Evolutionary conservation across 2,113 vertebrate species (phyloP).

Genomic region (Scortum barcoo): DNA sequence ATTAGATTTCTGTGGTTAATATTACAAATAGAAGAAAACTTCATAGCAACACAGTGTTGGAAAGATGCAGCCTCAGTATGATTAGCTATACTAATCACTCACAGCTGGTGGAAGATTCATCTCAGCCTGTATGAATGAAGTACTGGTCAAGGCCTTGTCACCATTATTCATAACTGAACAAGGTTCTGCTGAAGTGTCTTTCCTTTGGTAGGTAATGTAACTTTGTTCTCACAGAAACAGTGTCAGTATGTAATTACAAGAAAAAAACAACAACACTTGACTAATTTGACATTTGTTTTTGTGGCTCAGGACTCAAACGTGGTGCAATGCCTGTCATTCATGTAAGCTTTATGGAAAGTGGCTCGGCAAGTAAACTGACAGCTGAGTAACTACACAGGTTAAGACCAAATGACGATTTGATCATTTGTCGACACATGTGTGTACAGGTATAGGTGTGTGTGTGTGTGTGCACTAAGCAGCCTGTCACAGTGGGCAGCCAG

Average conservation of each 20-base stretch:
- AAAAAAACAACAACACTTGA: neutral
- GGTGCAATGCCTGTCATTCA: neutral
- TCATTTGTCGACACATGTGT: neutral
- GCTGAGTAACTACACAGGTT: neutral
- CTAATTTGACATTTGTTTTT: neutral
- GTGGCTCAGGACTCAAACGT: neutral
- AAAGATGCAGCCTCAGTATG: neutral
- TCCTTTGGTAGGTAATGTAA: neutral
- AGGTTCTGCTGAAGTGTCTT: neutral
- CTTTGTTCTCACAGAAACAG: neutral
- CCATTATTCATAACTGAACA: neutral
- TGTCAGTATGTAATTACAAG: neutral
- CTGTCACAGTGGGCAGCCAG: constrained; percentile 49
- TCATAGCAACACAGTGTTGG: neutral
- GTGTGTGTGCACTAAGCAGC: constrained; percentile 34
- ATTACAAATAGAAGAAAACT: neutral
- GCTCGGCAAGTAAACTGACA: constrained; percentile 16
- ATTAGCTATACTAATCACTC: neutral
- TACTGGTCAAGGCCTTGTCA: neutral
- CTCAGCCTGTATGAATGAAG: constrained; percentile 18
- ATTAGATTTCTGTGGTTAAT: neutral
- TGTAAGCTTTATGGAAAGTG: neutral
- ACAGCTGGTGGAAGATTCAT: constrained; percentile 7
- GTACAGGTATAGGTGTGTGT: constrained; percentile 24
- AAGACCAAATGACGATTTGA: neutral